Evolutionary conservation across 2,797 vertebrate genomes (phyloP), one percentile per base, ranked within the genome.

Genomic region (Ctenopoma multispine): DNA sequence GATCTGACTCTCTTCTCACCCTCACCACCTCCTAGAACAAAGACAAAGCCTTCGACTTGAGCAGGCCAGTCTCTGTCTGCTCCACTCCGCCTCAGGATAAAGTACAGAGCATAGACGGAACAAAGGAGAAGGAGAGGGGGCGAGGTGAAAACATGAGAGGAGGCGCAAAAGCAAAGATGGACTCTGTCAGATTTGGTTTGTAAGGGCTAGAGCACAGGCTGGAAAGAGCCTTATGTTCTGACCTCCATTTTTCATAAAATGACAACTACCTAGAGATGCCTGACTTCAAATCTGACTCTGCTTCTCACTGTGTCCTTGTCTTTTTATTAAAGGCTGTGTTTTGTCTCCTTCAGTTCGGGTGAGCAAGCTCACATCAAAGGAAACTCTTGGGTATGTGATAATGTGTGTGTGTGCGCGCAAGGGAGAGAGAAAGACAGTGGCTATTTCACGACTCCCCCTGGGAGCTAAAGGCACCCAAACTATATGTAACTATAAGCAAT

Each of bases 231-330:
- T 41, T 75, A 34, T 49, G 64, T 43, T 73, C 76, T 79, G 83
- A 90, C 72, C 76, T 75, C 63, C 59, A 53, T 65, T 74, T 69
- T 56, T 38, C 20, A 11, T 43, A 40, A 80, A 69, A 57, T 48
- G 50, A 75, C 71, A 76, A 59, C 31, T 54, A 69, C 51, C 50
- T 56, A 5, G 36, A 77, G 59, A 73, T 14, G 51, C 49, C 36
- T 17, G 27, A 47, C 47, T 71, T 69, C 38, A 74, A 53, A 75
- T 69, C 43, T 15, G 49, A 78, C 69, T 48, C 53, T 54, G 64
- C 54, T 29, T 40, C 50, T 70, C 21, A 23, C n/a, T 46, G 60
- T 34, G 57, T 81, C 66, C 63, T 70, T 76, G 75, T 71, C 71
- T 75, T 64, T 77, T 71, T 80, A 82, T 75, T 36, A 69, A 63